These are phyloP conservation scores for Podocnemis expansa DNA, from an alignment of 2,113 vertebrate genomes.

Conservation along the genomic window DNA sequence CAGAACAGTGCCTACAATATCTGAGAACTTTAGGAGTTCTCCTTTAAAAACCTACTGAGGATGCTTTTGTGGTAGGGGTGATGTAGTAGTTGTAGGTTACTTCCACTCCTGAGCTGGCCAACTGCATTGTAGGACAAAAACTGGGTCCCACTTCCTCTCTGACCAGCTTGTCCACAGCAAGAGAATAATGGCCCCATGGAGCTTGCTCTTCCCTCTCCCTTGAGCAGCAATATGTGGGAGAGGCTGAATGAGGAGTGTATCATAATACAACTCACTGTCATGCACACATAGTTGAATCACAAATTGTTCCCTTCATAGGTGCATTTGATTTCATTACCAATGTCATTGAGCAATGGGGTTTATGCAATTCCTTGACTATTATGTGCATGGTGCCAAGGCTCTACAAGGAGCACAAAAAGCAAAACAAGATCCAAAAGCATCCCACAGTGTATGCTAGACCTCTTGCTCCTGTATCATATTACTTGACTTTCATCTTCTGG, in stretches of 20 bases:
- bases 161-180: background rate
- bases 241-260: background rate
- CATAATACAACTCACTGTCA: background rate
- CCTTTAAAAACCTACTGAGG: fast-evolving
- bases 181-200: fast-evolving
- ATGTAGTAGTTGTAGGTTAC: background rate
- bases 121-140: background rate
- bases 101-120: background rate
- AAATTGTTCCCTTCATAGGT: background rate
- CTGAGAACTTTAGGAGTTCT: background rate
- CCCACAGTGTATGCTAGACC: background rate
- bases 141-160: background rate
- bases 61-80: background rate
- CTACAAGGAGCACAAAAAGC: background rate
- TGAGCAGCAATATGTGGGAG: fast-evolving
- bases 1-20: too few relatives aligned
- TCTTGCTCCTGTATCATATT: background rate
- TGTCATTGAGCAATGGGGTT: background rate
- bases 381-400: background rate
- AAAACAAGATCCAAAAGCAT: too few relatives aligned
- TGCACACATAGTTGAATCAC: background rate
- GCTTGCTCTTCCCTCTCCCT: fast-evolving
- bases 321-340: background rate
- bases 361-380: background rate
- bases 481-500: background rate